Evolutionary conservation across 2,888 invertebrate genomes (phyloP).

Genomic region (Fragum fragum): DNA sequence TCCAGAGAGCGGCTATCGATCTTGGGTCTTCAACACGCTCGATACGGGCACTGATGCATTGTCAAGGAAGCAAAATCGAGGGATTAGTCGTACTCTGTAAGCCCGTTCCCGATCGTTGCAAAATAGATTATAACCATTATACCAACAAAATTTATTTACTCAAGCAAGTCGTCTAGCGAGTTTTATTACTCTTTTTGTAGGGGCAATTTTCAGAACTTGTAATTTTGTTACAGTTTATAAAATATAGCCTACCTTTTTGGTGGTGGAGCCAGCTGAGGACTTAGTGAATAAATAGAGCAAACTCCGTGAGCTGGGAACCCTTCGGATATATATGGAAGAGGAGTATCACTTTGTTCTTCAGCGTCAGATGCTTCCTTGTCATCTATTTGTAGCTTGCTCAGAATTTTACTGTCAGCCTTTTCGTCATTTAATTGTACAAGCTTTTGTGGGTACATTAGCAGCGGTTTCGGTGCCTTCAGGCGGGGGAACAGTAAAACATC

Average conservation of each 20-base stretch:
- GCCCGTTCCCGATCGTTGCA: no score
- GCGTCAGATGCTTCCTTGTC: not conserved
- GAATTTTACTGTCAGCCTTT: not conserved
- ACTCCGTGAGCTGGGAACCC: conserved; percentile 25
- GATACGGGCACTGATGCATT: no score
- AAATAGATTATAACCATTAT: no score
- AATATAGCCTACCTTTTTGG: conserved; percentile 52
- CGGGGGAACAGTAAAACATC: conserved; percentile 42
- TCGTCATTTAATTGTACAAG: not conserved
- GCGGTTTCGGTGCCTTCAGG: conserved; percentile 50
- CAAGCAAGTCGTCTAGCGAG: no score
- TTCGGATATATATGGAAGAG: conserved; percentile 9
- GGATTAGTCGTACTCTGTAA: no score
- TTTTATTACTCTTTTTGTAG: no score
- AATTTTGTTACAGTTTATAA: no score
- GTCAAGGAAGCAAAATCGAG: no score
- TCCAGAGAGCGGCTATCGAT: no score
- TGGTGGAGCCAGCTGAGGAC: conserved; percentile 26
- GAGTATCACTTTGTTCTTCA: not conserved
- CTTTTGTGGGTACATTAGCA: conserved; percentile 21
- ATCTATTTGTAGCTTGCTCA: not conserved
- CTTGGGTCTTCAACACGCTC: no score
- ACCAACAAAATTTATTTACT: no score
- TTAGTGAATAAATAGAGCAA: conserved; percentile 53
- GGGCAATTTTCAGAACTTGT: no score